Base-by-base conservation (phyloP, 2,888 invertebrate species). In the Drosophila histrio region DNA sequence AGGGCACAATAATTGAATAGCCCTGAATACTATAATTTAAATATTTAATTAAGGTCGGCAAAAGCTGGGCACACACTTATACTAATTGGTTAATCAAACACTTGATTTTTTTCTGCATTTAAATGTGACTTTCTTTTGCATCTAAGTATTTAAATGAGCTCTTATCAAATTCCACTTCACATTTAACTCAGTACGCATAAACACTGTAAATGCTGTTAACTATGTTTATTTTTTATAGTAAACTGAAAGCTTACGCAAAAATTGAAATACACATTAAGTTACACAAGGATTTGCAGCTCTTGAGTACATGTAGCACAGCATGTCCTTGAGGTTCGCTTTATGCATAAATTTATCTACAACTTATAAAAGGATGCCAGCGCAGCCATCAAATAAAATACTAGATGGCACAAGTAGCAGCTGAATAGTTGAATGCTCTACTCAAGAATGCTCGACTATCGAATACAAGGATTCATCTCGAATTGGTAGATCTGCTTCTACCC, bases 221-320 rank as follows among this genome's bases (percentile, higher is more conserved):
- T 41, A 22, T 7, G 3, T 2, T n/a, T n/a, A 17, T 49, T 34
- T 15, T 9, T 19, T 8, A 0, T 8, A 26, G 30, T 32, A 13
- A 32, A 7, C 26, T 21, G 28, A 9, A 39, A 19, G 56, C 59
- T 44, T 44, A 53, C 56, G 50, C 62, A 52, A 26, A 60, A 53
- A 76, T 47, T 32, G 39, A 63, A 43, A 60, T 49, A 44, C 19
- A n/a, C 46, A 38, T 28, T 22, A 50, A 57, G 47, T 47, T 63
- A 19, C 50, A 61, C 28, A 72, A 38, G 46, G 53, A 77, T 61
- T 67, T 61, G 74, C 58, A 75, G 50, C 49, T 58, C 50, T 60
- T 52, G 32, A 49, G 53, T 36, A 32, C 59, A 65, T 63, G 53
- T 39, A 32, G 59, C 46, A 50, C 28, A 30, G 21, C 24, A 43